Evolutionary conservation across 1,140 invertebrate species (phyloP), one percentile per base, ranked within the genome.

Genomic region (Drosophila simulans): DNA sequence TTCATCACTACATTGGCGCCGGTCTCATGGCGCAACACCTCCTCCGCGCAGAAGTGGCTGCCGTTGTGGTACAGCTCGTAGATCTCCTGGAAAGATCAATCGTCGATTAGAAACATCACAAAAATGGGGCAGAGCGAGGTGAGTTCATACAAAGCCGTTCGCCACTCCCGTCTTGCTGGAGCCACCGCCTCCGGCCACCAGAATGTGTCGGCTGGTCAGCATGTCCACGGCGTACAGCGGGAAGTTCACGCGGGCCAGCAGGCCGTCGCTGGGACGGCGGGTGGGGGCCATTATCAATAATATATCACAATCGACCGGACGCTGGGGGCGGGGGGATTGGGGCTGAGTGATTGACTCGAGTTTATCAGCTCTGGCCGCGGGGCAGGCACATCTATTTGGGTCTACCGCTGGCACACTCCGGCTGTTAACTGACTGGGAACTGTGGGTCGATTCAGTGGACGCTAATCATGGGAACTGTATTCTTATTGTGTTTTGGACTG

Each of bases 161-260:
- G 96, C 95, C 63, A 99, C 96, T 22, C 98, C 98, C 45, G 98
- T 99, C 93, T 98, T 99, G 17, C 97, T 96, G 15, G 96, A 96
- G 51, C 98, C 98, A 57, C 98, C 98, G 51, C 98, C 98, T 45
- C 98, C 98, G 71, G 97, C 98, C 34, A 99, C 97, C 48, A 99
- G 93, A 82, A 99, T 95, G 93, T 99, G 98, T 65, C 97, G 95
- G 93, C 96, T 97, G 27, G 97, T 97, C 35, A 99, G 93, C 93
- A 97, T 96, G 92, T 97, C 96, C 22, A 99, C 93, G 1, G 96
- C 96, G 92, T 99, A 99, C 17, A 98, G 93, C 0, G 98, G 98
- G 93, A 98, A 99, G 94, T 98, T 98, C 37, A 98, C 96, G 77
- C 95, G 94, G 66, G 96, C 96, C 90, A 97, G 91, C 52, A 97